Base-by-base conservation (phyloP, 2,888 invertebrate genomes). In the Auanema freiburgensis region DNA sequence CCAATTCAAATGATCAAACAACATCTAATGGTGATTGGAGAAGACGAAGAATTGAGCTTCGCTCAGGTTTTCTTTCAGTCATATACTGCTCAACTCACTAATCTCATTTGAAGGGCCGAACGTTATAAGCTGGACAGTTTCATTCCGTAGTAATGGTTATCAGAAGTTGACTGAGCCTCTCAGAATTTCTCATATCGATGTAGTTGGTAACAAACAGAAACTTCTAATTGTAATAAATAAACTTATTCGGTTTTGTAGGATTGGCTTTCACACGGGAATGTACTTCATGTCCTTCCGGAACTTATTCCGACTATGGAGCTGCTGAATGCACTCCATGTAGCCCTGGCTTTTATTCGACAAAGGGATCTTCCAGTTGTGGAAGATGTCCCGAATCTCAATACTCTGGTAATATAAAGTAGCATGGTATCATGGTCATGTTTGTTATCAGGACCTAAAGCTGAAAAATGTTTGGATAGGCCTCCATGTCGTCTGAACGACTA, bases 191-290 rank as follows among this genome's bases (percentile, higher is more conserved):
- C 67, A 74, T n/a, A 77, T 82, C 46, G 81, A 80, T 57, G 69
- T 81, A 23, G 59, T 72, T 42, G 78, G 77, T 72, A 50, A 33
- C 66, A 16, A 4, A 25, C 1, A 10, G 41, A 49, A 12, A 18
- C 42, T 23, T 12, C 12, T 24, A 1, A 2, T 60, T 11, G 44
- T 10, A 25, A 40, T 16, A 14, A 41, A 16, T 46, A n/a, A 8
- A 33, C 3, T 24, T 14, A 44, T 21, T 44, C 58, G 25, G 5
- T 18, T 41, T 56, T 50, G 44, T 63, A 87, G 88, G 88, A 25
- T 85, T 88, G 40, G 88, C 88, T 0, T 88, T 85, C 76, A 86
- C 88, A 1, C 87, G 88, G 0, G 85, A 86, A 63, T 87, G 87
- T 74, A 78, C 82, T 5, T 67, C 76, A 2, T 85, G 85, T 76